phyloP scores from a whole-genome alignment of 2,113 vertebrate species.

The Pelobates fuscus region DNA sequence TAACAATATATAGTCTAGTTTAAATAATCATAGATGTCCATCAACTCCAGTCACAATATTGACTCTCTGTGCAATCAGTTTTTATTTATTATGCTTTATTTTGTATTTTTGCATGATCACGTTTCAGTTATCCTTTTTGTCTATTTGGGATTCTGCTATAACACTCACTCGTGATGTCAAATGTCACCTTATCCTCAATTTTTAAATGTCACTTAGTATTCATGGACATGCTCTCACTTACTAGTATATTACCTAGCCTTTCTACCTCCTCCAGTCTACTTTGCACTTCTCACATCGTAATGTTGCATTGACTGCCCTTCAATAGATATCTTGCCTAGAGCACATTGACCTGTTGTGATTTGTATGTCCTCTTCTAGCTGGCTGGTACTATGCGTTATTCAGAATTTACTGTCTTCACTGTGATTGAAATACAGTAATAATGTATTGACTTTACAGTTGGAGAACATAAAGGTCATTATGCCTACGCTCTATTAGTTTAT shows the following conservation, averaged over 20 bases:
- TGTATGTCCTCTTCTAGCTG: conserved; percentile 3
- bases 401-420: not conserved
- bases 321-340: too few relatives aligned
- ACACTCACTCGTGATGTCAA: not conserved
- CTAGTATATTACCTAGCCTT: too few relatives aligned
- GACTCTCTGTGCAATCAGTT: not conserved
- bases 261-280: too few relatives aligned
- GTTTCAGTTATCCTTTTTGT: not conserved
- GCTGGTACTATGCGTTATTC: not conserved
- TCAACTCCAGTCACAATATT: too few relatives aligned
- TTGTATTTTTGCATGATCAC: not conserved
- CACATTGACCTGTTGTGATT: not conserved
- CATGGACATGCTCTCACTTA: too few relatives aligned
- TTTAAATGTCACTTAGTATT: too few relatives aligned
- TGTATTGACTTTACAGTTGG: not conserved
- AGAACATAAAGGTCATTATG: conserved; percentile 11
- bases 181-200: not conserved
- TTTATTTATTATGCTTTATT: not conserved
- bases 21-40: too few relatives aligned
- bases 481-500: not conserved
- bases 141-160: not conserved
- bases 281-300: too few relatives aligned
- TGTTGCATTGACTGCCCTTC: too few relatives aligned
- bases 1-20: too few relatives aligned
- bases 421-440: conserved; percentile 10